Percentiles rank a stretch among this genome's conserved stretches.
Evolutionary conservation across 92 coral and sea anemone genomes (phyloP).

Genomic region (Blastomussa wellsi): DNA sequence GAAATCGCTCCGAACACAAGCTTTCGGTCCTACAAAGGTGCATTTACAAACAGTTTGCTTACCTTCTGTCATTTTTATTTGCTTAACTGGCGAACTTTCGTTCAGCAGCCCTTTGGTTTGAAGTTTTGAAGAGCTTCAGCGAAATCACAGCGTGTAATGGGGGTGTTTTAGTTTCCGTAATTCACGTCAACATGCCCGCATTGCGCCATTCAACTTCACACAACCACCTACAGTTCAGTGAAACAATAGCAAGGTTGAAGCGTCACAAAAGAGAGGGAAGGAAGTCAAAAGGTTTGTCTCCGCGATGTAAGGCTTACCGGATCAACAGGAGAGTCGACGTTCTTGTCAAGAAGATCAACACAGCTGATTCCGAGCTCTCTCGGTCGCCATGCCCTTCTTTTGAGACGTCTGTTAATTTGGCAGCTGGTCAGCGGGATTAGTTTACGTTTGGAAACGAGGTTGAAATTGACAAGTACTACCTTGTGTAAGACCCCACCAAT

Average conservation of each 20-base stretch:
- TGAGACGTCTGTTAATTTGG: background rate
- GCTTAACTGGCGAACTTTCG: background rate
- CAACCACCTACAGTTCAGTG: background rate
- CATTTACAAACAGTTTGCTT: background rate
- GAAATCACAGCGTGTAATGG: background rate
- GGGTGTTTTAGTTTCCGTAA: background rate
- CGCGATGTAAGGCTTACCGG: background rate
- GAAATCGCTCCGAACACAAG: background rate
- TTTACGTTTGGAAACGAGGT: background rate
- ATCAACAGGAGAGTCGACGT: background rate
- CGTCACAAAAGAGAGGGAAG: background rate
- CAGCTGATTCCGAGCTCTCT: slow-evolving; percentile 6
- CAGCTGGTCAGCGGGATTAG: slow-evolving; percentile 20
- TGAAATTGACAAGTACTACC: background rate
- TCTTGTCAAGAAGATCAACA: background rate
- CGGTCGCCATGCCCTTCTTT: slow-evolving; percentile 4
- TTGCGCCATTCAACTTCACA: background rate
- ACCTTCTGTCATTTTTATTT: slow-evolving; percentile 42
- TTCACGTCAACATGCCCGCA: slow-evolving; percentile 1
- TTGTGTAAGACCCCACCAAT: too few relatives aligned
- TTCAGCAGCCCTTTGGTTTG: slow-evolving; percentile 31
- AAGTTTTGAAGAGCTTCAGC: background rate
- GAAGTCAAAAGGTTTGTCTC: background rate
- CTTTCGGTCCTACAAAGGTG: background rate
- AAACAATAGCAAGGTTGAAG: background rate